Percentiles rank a stretch among this genome's conserved stretches.
Conservation (phyloP, 2,797 vertebrate genomes). For the Eulemur mongoz region DNA sequence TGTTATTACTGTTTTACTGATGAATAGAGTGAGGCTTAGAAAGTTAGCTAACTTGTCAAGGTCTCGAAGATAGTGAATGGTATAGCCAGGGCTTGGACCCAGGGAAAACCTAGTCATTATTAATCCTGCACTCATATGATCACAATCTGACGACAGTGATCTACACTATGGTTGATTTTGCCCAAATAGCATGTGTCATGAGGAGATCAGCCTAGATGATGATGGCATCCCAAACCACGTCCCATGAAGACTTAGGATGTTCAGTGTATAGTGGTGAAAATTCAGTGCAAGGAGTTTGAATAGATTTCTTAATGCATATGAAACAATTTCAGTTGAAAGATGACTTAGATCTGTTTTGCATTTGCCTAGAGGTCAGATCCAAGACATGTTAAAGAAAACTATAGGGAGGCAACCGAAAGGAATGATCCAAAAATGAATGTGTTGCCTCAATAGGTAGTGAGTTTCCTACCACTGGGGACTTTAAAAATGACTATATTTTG, state of each 20-base stretch:
- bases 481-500: neutral
- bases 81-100: neutral
- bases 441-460: neutral
- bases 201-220: neutral
- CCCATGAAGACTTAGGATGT: neutral
- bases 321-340: neutral
- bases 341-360: neutral
- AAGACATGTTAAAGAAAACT: neutral
- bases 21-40: neutral
- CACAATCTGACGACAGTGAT: neutral
- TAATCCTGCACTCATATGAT: neutral
- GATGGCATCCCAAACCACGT: neutral
- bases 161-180: neutral
- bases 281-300: neutral
- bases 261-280: neutral
- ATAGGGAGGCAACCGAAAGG: neutral
- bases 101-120: neutral
- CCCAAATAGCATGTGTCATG: neutral
- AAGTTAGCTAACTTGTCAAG: neutral
- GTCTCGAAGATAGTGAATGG: neutral
- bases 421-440: neutral
- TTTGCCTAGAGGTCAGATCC: neutral
- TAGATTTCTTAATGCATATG: neutral
- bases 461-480: neutral
- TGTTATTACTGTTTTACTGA: neutral